Percentiles rank a stretch among this genome's conserved stretches.
These are phyloP conservation scores for Drosophila borealis DNA, from an alignment of 2,888 invertebrate species.

Conservation along the genomic window DNA sequence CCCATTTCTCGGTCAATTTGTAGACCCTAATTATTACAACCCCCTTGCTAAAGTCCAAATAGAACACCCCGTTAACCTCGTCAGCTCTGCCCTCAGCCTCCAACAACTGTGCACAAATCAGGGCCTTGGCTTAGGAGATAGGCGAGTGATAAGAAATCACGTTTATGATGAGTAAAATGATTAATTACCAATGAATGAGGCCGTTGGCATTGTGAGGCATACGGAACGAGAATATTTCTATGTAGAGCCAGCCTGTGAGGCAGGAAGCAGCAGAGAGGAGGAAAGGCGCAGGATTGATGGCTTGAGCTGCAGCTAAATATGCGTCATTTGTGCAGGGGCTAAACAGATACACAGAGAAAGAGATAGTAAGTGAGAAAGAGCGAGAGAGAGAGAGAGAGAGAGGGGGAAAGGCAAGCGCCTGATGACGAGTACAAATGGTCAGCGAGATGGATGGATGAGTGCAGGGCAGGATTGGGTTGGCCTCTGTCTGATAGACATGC, in stretches of 20 bases:
- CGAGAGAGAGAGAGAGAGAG: conserved; percentile 17
- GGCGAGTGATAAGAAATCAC: conserved; percentile 71
- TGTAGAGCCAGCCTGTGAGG: conserved; percentile 2
- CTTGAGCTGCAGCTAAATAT: conserved; percentile 78
- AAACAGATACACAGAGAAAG: conserved; percentile 40
- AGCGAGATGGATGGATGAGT: conserved; percentile 71
- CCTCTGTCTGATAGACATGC: conserved; percentile 73
- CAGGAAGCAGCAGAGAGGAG: conserved; percentile 17
- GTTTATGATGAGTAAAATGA: conserved; percentile 83
- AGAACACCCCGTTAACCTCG: conserved; percentile 12
- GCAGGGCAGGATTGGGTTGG: conserved; percentile 46
- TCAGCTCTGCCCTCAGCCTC: not conserved
- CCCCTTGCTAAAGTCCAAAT: conserved; percentile 12
- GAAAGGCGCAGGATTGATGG: conserved; percentile 70
- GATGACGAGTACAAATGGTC: conserved; percentile 76
- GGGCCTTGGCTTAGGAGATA: conserved; percentile 36
- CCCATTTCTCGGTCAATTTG: conserved; percentile 57
- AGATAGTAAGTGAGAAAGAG: conserved; percentile 1
- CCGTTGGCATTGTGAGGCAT: conserved; percentile 64
- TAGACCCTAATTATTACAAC: conserved; percentile 30
- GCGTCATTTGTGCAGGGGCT: conserved; percentile 75
- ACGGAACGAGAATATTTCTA: conserved; percentile 40
- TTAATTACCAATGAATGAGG: conserved; percentile 83
- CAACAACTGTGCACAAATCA: conserved; percentile 60
- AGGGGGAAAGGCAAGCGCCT: conserved; percentile 42